A percentile compares a stretch with the other conserved stretches of the same genome.
Evolutionary conservation across 2,113 vertebrate species (phyloP).

Genomic region (Lynx canadensis): DNA sequence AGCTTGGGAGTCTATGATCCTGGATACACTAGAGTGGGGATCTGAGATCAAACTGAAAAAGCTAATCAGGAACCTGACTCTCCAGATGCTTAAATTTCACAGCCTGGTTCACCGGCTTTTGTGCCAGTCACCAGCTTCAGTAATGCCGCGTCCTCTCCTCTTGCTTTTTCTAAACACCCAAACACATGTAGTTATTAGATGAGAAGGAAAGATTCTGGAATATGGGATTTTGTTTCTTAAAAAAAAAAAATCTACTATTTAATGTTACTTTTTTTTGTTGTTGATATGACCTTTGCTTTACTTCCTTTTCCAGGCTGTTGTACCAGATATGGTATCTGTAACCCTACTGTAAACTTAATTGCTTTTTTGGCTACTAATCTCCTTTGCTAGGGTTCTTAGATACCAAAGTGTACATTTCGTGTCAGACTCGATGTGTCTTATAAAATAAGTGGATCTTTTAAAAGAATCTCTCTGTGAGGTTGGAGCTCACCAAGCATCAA

Average conservation of each 20-base stretch:
- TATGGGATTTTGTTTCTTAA: slow-evolving; percentile 61
- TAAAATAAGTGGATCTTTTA: slow-evolving; percentile 53
- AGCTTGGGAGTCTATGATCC: not conserved
- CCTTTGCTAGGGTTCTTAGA: slow-evolving; percentile 55
- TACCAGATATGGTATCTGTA: slow-evolving; percentile 69
- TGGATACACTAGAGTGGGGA: not conserved
- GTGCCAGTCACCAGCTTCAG: slow-evolving; percentile 9
- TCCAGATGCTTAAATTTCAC: slow-evolving; percentile 36
- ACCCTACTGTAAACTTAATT: slow-evolving; percentile 64
- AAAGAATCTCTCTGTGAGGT: not conserved
- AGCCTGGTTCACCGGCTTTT: not conserved
- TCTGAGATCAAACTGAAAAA: slow-evolving; percentile 41
- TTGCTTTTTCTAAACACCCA: slow-evolving; percentile 6
- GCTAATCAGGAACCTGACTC: slow-evolving; percentile 23
- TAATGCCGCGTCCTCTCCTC: not conserved
- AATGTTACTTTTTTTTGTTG: slow-evolving; percentile 60
- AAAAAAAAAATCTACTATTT: slow-evolving; percentile 42
- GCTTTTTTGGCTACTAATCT: slow-evolving; percentile 73
- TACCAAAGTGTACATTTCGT: slow-evolving; percentile 59
- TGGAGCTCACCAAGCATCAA: not conserved
- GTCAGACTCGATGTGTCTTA: slow-evolving; percentile 14
- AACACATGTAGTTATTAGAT: slow-evolving; percentile 68
- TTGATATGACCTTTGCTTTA: slow-evolving; percentile 66
- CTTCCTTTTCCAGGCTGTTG: slow-evolving; percentile 66
- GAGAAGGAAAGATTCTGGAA: slow-evolving; percentile 57